phyloP scores from a whole-genome alignment of 2,797 vertebrate genomes.

The Gambelia wislizenii region DNA sequence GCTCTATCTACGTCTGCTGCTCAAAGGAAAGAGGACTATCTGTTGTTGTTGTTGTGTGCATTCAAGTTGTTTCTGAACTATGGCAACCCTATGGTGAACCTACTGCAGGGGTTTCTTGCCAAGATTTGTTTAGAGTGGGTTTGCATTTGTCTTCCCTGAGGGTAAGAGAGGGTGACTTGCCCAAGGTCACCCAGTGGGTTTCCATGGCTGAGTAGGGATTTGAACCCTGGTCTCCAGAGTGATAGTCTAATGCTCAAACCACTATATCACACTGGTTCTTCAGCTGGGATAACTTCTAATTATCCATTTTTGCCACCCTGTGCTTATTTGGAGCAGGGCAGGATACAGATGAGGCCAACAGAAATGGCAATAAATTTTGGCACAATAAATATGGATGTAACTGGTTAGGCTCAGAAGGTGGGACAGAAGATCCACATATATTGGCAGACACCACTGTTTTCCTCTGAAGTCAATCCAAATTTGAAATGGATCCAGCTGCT shows the following conservation, averaged over 20 bases:
- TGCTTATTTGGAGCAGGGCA: not conserved
- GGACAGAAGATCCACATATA: not conserved
- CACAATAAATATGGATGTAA: not conserved
- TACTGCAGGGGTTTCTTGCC: too few relatives aligned
- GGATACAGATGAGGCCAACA: not conserved
- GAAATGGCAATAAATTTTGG: not conserved
- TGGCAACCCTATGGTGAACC: too few relatives aligned
- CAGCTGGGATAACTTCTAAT: not conserved
- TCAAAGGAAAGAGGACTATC: too few relatives aligned
- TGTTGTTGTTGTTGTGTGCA: too few relatives aligned
- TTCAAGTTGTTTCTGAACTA: too few relatives aligned
- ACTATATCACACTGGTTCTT: not conserved
- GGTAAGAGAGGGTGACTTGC: too few relatives aligned
- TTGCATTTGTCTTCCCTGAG: too few relatives aligned
- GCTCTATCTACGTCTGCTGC: not conserved
- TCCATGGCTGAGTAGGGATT: too few relatives aligned
- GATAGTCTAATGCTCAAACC: too few relatives aligned
- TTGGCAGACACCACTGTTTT: not conserved
- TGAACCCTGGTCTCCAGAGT: too few relatives aligned
- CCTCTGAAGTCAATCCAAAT: not conserved
- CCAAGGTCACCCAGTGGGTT: too few relatives aligned
- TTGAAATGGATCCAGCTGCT: not conserved
- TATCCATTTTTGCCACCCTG: not conserved
- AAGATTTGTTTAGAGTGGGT: too few relatives aligned
- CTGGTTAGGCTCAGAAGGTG: not conserved